Evolutionary conservation across 2,888 invertebrate species (phyloP), one percentile per base, ranked within the genome.

Genomic region (Drosophila algonquin): DNA sequence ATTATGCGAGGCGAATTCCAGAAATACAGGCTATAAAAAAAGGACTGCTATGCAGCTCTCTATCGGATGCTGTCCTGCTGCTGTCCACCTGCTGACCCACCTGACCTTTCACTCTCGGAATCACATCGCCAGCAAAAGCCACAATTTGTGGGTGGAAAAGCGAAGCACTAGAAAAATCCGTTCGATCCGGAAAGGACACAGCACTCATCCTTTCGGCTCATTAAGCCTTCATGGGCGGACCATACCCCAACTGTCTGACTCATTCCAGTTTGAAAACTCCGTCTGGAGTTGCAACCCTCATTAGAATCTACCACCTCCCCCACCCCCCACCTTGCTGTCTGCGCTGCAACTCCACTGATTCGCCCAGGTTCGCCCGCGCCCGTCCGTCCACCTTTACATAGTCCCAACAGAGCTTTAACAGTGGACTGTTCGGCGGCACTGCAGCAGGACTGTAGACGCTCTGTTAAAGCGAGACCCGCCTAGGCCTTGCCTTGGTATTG

Each of bases 391-490:
- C 46, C 14, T 5, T 30, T 30, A 30, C 30, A 53, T 46, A 1
- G n/a, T 40, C 7, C n/a, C 21, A 63, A 60, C 67, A 56, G 73
- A 18, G 44, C 52, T 24, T 61, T 75, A 75, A 72, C 83, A 83
- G 77, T 50, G 72, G 61, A 73, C 85, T 81, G 75, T 53, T 78
- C 63, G 78, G 76, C 78, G 78, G 56, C 69, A 77, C 81, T 83
- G 86, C 80, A 85, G 77, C 51, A 78, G 54, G 63, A 77, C 85
- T 83, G 86, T 82, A 82, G 77, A 85, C 82, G 64, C 47, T 24
- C 80, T 82, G 85, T 78, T 76, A 79, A 63, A 35, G 40, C 40
- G n/a, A n/a, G 7, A 14, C n/a, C 40, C n/a, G n/a, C 7, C 40
- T 40, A 40, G 73, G 69, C 76, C 64, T 79, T 75, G 76, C 74